Base-by-base conservation (phyloP, 2,113 vertebrate species). In the Mirza zaza region DNA sequence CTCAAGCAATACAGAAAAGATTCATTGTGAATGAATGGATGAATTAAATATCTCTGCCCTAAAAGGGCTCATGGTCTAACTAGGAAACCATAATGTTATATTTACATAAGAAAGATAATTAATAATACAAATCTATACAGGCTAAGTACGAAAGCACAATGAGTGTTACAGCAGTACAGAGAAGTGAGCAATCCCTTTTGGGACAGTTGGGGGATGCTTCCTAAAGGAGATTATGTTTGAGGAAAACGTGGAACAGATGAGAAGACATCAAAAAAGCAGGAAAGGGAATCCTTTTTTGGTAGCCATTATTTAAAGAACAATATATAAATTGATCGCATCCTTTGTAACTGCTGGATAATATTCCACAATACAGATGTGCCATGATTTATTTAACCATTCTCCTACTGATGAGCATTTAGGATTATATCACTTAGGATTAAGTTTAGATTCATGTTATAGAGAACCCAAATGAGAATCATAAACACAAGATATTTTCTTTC, bases 1-100 rank as follows among this genome's bases (percentile, higher is more conserved):
- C 39, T 85, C 57, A 82, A 79, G 68, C 48, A 92, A 77, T 82
- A 93, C 10, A 85, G 52, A 95, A 90, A 95, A 90, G 82, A 71
- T 86, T 89, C 42, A 71, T 8, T 91, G 21, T 92, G 45, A 92
- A 59, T 86, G 75, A 87, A 94, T 87, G 18, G 25, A 77, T 77
- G 23, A 87, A 87, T 91, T 50, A 73, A 81, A 23, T 71, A 89
- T 71, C 45, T 90, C 71, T 94, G 55, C 34, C 71, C 39, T 61
- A 82, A 94, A 20, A 77, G 13, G 13, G 29, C 34, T 93, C 87
- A 67, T 48, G 13, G 50, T 91, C 70, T 73, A 93, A 91, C 39
- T 50, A 91, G 42, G n/a, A 84, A 96, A 84, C 57, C 36, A 88
- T 25, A 32, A 85, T 63, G 25, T 42, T 85, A 68, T 59, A 95